Evolutionary conservation across 2,888 invertebrate genomes (phyloP), one percentile per base, ranked within the genome.

Genomic region (Rhaphigaster nebulosa): DNA sequence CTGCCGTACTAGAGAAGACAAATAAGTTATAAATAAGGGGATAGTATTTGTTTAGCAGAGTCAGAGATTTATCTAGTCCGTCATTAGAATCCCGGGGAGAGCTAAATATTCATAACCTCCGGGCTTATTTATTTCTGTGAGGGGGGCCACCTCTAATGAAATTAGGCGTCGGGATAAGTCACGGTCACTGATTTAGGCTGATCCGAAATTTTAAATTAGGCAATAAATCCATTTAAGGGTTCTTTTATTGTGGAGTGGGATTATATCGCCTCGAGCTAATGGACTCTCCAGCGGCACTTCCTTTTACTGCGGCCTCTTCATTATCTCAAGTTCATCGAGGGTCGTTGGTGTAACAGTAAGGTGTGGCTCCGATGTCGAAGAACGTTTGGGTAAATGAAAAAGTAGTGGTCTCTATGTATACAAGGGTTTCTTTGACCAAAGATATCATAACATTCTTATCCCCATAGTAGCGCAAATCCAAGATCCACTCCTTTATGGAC

Each of bases 191-290:
- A 89, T 89, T 89, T 89, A 89, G 70, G 80, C 89, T 89, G 89
- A 89, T 89, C 89, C 80, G 70, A 89, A 89, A 89, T 89, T 89
- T 89, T 89, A 89, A 89, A 89, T 89, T 89, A 89, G 89, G 89
- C 80, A 89, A 89, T 89, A 89, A 89, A 89, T 89, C 76, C 89
- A 76, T 88, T 88, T 56, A 60, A 88, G 88, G n/a, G 88, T 88
- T 45, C 88, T 88, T 41, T 88, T 88, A 88, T 88, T 88, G 88
- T 88, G 88, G 56, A 23, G n/a, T 41, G 60, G 88, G 88, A 88
- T 88, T 88, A 56, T 23, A 88, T 29, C 60, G 88, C 88, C 65
- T 26, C 6, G 41, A 20, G 56, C 56, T 88, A 87, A 54, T 54
- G 54, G 56, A 56, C 5, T 23, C 23, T 23, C 34, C 29, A 54